phyloP scores from a whole-genome alignment of 2,888 invertebrate species.

The Chrysolina haemoptera region DNA sequence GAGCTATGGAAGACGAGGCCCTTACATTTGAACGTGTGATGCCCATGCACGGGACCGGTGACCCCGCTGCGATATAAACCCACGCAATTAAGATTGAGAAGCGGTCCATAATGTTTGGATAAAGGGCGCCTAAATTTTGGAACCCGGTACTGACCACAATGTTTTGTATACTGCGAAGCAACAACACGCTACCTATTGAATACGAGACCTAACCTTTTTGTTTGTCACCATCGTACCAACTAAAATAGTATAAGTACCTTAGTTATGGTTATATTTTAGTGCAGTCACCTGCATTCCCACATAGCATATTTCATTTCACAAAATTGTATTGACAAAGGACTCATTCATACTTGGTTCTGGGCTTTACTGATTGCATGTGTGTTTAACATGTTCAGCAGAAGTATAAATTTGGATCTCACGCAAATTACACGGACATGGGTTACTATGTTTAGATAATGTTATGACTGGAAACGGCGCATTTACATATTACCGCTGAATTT shows the following conservation, averaged over 20 bases:
- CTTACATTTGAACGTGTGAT: too few relatives aligned
- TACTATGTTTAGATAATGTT: slow-evolving; percentile 22
- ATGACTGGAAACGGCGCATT: slow-evolving; percentile 19
- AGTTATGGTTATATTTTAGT: neutral
- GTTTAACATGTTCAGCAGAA: slow-evolving; percentile 15
- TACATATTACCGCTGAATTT: slow-evolving; percentile 12
- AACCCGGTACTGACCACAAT: neutral
- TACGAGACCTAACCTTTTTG: neutral
- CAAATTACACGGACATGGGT: slow-evolving; percentile 10
- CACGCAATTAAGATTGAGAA: too few relatives aligned
- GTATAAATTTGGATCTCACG: slow-evolving; percentile 17
- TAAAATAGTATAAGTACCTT: neutral
- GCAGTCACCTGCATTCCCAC: neutral
- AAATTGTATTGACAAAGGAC: neutral
- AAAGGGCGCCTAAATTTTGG: neutral
- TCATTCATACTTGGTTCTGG: slow-evolving; percentile 4
- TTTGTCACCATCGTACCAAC: neutral
- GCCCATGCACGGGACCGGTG: too few relatives aligned
- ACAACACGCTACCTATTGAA: neutral
- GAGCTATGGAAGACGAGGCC: too few relatives aligned
- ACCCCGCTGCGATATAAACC: too few relatives aligned
- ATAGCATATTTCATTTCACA: neutral
- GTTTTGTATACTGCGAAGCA: neutral
- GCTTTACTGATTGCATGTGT: neutral
- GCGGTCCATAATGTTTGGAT: too few relatives aligned